Conservation (phyloP, 2,113 vertebrate genomes). For the Phylloscopus whistleri region DNA sequence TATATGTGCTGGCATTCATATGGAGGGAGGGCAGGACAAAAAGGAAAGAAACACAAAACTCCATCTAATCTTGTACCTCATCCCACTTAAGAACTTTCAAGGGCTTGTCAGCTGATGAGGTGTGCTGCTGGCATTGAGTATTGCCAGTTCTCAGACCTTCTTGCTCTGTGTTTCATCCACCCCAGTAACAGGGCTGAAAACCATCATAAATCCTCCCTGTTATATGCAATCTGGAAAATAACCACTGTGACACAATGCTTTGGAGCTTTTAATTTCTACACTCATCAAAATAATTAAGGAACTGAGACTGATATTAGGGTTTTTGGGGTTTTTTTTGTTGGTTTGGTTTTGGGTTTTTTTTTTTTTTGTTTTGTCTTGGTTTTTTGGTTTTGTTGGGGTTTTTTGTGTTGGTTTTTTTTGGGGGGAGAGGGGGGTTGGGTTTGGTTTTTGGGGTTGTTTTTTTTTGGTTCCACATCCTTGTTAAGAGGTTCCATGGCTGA, state of each 20-base stretch:
- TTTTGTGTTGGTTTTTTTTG: too few relatives aligned
- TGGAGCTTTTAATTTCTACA: conserved; percentile 24
- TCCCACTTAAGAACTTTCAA: background rate
- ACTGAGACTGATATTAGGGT: background rate
- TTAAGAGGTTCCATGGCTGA: conserved; percentile 15
- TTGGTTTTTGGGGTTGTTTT: too few relatives aligned
- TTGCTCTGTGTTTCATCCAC: background rate
- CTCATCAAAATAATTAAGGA: conserved; percentile 56
- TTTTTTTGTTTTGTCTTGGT: too few relatives aligned
- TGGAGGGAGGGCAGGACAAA: fast-evolving
- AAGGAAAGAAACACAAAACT: background rate
- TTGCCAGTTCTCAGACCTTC: background rate
- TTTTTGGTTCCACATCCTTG: background rate
- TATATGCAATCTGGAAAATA: conserved; percentile 13
- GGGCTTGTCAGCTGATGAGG: background rate
- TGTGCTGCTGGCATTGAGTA: background rate
- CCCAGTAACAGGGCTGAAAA: background rate
- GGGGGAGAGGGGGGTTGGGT: too few relatives aligned
- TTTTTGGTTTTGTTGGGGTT: too few relatives aligned
- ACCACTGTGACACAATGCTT: background rate
- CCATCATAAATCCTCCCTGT: background rate
- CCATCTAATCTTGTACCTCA: background rate
- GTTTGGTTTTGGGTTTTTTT: too few relatives aligned
- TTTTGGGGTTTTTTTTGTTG: background rate
- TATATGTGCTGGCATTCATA: background rate